Conservation (phyloP, 2,888 invertebrate genomes). For the Rotaria socialis region DNA sequence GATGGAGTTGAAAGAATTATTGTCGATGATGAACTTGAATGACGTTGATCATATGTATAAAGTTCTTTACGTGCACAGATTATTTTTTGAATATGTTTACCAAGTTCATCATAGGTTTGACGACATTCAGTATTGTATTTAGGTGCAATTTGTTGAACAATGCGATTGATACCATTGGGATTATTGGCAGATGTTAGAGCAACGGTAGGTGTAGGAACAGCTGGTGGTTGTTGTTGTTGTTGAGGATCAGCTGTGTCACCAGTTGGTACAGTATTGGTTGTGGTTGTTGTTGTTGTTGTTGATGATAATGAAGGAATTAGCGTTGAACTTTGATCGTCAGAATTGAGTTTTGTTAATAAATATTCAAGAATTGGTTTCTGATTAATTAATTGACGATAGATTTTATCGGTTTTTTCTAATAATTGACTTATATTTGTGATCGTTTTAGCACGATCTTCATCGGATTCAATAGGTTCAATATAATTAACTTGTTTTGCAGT, state of each 20-base stretch:
- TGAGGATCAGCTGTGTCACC: not conserved
- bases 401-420: conserved; percentile 86
- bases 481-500: conserved; percentile 86
- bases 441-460: conserved; percentile 86
- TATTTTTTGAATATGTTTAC: conserved; percentile 63
- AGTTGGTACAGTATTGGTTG: not conserved
- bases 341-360: conserved; percentile 77
- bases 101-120: conserved; percentile 86
- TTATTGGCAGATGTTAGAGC: not conserved
- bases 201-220: not conserved
- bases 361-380: conserved; percentile 81
- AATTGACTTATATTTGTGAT: conserved; percentile 82
- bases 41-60: conserved; percentile 44
- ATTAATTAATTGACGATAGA: conserved; percentile 77
- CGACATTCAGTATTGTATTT: conserved; percentile 91
- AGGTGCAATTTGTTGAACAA: conserved; percentile 86
- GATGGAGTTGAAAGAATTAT: not conserved
- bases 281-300: not conserved
- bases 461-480: conserved; percentile 91
- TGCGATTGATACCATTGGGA: conserved; percentile 70
- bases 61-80: conserved; percentile 42
- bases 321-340: conserved; percentile 58
- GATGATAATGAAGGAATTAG: not conserved
- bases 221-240: conserved; percentile 8
- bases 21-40: not conserved